Base-by-base conservation (phyloP, 2,113 vertebrate species). In the Protobothrops mucrosquamatus region DNA sequence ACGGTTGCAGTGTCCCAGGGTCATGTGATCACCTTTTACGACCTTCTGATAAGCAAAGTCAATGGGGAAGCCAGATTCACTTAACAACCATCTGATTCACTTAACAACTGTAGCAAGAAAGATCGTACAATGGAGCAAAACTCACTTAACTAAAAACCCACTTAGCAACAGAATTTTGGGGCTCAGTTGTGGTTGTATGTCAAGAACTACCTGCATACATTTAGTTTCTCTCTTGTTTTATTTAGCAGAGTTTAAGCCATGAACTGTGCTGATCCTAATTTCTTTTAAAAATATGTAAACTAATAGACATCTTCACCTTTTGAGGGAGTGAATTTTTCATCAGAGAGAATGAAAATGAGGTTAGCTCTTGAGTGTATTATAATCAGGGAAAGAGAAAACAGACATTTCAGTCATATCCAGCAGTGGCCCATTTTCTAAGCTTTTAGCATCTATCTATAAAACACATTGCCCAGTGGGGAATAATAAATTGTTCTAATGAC, bases 371-470 rank as follows among this genome's bases (percentile, higher is more conserved):
- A 22, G 29, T 64, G 20, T 18, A 29, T 90, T 91, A 57, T 46
- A 59, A 56, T 20, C 54, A 86, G 91, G 88, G 61, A 52, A 5
- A 24, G 64, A 81, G 89, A 24, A 29, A 52, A 52, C 22, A 92
- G 59, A 88, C 69, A 74, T 92, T 92, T 89, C 48, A 56, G 51
- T 89, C 52, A 56, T 39, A 89, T 81, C 91, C 69, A 54, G 43
- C 88, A 69, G 86, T 54, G 57, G 59, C n/a, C 48, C 61, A 54
- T 92, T 92, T 55, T 43, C 87, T 8, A 81, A 69, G 86, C 87
- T 88, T 92, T 92, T 92, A 92, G 34, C 91, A 81, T 89, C 91
- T 61, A 89, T 52, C 61, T 56, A 89, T 34, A 89, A 89, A 89
- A 92, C 34, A 29, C 61, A 89, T 46, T 29, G 52, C 87, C 61